Base-by-base conservation (phyloP, 2,888 invertebrate species). In the Tenthredo distinguenda region DNA sequence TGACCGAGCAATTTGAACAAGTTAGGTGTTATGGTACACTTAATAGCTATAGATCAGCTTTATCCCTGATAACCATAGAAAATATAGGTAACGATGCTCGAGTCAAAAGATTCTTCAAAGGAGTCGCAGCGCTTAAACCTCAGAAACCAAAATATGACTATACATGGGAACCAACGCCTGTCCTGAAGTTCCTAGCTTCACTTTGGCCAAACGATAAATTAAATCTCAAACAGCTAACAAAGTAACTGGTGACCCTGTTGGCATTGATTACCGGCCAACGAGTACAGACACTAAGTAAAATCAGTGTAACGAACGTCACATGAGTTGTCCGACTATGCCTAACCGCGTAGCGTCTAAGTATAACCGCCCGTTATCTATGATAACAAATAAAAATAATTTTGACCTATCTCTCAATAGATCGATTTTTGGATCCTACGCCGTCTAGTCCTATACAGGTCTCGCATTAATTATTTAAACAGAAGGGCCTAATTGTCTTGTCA, bases 151-250 rank as follows among this genome's bases (percentile, higher is more conserved):
- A 37, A 37, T 37, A 37, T 37, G 6, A 37, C 15, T 72, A 72
- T 15, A 37, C 15, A 34, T 92, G 91, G 91, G 88, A 92, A 71
- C 89, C 90, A n/a, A 18, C 43, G n/a, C n/a, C 37, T 26, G 83
- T 81, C 0, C 79, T 87, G n/a, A 34, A 72, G 37, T 37, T 37
- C 37, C 7, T 37, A 37, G 5, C 37, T 6, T 37, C 6, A 37
- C 6, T 37, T 0, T 71, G 62, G 58, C 81, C 84, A 21, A 68
- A 79, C 15, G 82, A 86, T 6, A 76, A 47, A 15, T 34, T 86
- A 10, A n/a, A 68, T 21, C 47, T 89, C n/a, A 85, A 87, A 85
- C n/a, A 84, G 43, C 50, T 89, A n/a, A 86, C 88, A 7, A 86
- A 87, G 40, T 90, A 90, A 85, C 74, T 88, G 31, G 83, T 87